Evolutionary conservation across 2,113 vertebrate genomes (phyloP).

Genomic region (Ageneiosus marmoratus): DNA sequence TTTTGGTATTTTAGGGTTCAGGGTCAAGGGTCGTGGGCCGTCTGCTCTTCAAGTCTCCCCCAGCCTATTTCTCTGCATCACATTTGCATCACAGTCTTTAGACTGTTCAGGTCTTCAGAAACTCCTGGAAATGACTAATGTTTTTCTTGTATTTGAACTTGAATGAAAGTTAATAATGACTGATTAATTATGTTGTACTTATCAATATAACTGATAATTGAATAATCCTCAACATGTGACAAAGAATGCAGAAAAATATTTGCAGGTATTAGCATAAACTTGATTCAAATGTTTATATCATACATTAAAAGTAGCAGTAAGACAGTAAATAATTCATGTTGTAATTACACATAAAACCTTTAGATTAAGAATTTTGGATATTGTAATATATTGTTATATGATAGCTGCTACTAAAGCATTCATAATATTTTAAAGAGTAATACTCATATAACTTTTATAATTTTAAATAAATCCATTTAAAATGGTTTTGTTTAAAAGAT

Average conservation of each 20-base stretch:
- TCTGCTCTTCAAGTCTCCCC: conserved; percentile 17
- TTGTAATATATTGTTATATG: neutral
- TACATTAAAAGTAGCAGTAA: neutral
- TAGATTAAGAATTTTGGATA: neutral
- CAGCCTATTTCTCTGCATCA: conserved; percentile 25
- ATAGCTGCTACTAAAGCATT: neutral
- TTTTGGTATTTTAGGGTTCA: conserved; percentile 32
- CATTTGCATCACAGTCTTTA: conserved; percentile 43
- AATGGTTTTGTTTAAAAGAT: no score
- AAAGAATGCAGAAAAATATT: neutral
- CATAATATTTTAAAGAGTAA: neutral
- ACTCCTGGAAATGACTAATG: neutral
- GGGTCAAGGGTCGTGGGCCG: conserved; percentile 36
- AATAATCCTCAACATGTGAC: neutral
- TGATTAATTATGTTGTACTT: neutral
- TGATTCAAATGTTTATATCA: neutral
- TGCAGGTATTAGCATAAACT: neutral
- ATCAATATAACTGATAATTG: neutral
- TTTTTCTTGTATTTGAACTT: neutral
- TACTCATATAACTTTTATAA: no score
- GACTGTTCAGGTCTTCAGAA: conserved; percentile 1
- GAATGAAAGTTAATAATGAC: neutral
- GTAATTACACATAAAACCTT: neutral
- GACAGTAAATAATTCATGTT: neutral
- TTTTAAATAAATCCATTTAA: no score